These are phyloP conservation scores for Yponomeuta cagnagella DNA, from an alignment of 2,888 invertebrate species.

Conservation along the genomic window DNA sequence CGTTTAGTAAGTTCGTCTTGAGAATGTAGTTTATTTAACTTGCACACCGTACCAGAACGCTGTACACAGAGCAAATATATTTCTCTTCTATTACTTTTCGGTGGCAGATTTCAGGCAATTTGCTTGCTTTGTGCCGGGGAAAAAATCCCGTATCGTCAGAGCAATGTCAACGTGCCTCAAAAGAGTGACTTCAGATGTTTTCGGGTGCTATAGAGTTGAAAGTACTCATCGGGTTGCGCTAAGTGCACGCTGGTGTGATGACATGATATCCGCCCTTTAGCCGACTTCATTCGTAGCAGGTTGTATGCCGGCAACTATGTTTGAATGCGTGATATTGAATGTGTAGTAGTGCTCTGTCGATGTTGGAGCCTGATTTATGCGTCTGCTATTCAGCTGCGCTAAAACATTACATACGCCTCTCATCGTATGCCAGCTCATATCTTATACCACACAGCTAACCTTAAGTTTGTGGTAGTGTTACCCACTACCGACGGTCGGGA, in stretches of 20 bases:
- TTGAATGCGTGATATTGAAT: not conserved
- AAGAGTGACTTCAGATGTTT: slow-evolving; percentile 28
- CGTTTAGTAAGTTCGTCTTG: no score
- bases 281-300: not conserved
- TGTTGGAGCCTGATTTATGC: slow-evolving; percentile 54
- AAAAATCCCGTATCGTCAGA: slow-evolving; percentile 15
- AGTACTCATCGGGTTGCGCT: slow-evolving; percentile 15
- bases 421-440: no score
- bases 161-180: slow-evolving; percentile 28
- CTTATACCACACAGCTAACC: no score
- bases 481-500: no score
- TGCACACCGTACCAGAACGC: no score
- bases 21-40: no score
- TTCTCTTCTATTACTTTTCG: no score
- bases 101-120: no score
- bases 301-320: not conserved
- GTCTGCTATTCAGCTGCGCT: slow-evolving; percentile 25
- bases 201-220: slow-evolving; percentile 18
- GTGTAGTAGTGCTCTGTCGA: not conserved
- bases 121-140: not conserved
- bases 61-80: no score
- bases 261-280: not conserved
- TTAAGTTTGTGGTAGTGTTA: no score
- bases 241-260: slow-evolving; percentile 44
- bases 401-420: not conserved